These are phyloP conservation scores for Callithrix jacchus DNA, from an alignment of 2,113 vertebrate genomes.

Conservation along the genomic window DNA sequence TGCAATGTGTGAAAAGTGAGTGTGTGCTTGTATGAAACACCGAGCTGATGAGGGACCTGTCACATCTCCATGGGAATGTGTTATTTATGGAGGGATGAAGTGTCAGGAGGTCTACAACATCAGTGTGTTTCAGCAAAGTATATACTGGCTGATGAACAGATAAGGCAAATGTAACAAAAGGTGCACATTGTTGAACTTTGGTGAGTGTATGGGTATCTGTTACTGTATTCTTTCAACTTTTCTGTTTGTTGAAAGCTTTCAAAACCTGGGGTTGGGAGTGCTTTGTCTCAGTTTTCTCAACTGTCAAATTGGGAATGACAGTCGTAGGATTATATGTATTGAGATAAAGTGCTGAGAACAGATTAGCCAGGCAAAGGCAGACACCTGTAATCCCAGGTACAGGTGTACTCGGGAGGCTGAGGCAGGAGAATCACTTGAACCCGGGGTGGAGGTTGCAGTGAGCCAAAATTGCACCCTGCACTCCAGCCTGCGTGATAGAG, in stretches of 20 bases:
- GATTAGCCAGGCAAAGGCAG: too few relatives aligned
- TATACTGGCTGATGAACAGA: too few relatives aligned
- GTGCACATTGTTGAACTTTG: rapidly evolving
- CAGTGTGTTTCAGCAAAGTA: rapidly evolving
- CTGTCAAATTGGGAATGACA: neutral
- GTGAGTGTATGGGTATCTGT: rapidly evolving
- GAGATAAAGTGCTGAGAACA: neutral
- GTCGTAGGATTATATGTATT: neutral
- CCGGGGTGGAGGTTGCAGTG: too few relatives aligned
- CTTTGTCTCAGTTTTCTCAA: neutral
- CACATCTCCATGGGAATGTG: neutral
- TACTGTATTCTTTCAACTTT: neutral
- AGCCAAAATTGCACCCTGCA: too few relatives aligned
- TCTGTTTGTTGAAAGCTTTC: neutral
- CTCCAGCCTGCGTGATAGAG: too few relatives aligned
- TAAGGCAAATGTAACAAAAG: neutral
- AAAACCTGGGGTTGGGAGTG: neutral
- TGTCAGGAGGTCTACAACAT: too few relatives aligned
- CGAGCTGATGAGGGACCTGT: too few relatives aligned
- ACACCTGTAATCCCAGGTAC: too few relatives aligned
- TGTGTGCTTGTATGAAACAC: neutral
- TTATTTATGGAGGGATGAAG: neutral
- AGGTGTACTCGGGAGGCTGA: too few relatives aligned
- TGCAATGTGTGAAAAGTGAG: neutral
- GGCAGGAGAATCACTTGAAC: too few relatives aligned